Evolutionary conservation across 2,888 invertebrate species (phyloP), one percentile per base, ranked within the genome.

Genomic region (Diadromus collaris): DNA sequence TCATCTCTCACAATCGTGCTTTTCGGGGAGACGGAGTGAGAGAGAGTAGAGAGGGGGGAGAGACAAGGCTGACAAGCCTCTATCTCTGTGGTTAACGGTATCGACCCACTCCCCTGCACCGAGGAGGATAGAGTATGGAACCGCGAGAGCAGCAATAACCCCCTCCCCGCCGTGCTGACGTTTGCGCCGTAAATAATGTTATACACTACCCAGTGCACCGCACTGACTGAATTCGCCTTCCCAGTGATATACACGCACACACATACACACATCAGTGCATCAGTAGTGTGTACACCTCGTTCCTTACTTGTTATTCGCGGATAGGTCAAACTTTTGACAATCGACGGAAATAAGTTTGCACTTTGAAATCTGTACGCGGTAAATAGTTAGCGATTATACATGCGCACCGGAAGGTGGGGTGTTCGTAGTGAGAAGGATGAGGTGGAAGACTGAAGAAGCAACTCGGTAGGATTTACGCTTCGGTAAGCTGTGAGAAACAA

Each of bases 181-280:
- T 69, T 73, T 60, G 60, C 60, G 54, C 60, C 72, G 69, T 79
- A 79, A 79, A 79, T 79, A 79, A 79, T 76, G 63, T 72, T 76
- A 68, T 44, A 46, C 65, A 65, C 38, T 67, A 58, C 16, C 68
- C 41, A 48, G 56, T 72, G 51, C 44, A 69, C 32, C 72, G 48
- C 72, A 64, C 67, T 63, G 70, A 78, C 75, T 67, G 61, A 64
- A 64, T 72, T 72, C 24, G 34, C 54, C 27, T 72, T 38, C 79
- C 79, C 38, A 71, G 16, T 27, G n/a, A 56, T 16, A 27, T 24
- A 13, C 68, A 56, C 41, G 34, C 48, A 27, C 34, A 69, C 44
- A 69, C 24, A 48, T 6, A 10, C 21, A 19, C 4, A n/a, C 44
- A 21, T 34, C 10, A 4, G 16, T 10, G 24, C n/a, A 21, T 56